Conservation (phyloP, 2,797 vertebrate species). For the Cyprinodon diabolis region DNA sequence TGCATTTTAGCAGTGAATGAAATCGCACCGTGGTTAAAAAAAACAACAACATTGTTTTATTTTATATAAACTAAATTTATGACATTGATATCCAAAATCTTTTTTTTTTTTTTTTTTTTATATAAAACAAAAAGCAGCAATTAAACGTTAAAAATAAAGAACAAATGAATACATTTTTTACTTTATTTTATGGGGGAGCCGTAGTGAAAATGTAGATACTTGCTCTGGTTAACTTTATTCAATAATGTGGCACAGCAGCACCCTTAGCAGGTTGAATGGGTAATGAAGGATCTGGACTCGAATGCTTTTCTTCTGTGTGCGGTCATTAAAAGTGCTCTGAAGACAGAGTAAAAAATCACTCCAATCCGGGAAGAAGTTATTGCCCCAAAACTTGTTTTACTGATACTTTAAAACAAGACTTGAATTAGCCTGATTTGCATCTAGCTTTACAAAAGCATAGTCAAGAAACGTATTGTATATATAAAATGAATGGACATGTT, state of each 20-base stretch:
- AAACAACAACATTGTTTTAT: background rate
- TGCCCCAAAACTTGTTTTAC: background rate
- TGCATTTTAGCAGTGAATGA: constrained; percentile 30
- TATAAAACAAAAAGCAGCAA: too few species aligned
- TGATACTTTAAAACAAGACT: background rate
- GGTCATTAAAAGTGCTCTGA: background rate
- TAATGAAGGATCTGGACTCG: background rate
- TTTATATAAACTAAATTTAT: too few species aligned
- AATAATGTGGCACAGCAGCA: background rate
- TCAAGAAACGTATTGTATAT: too few species aligned
- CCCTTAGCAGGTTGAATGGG: background rate
- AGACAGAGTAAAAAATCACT: background rate
- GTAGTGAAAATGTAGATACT: background rate
- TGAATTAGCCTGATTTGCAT: background rate
- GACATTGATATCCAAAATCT: background rate
- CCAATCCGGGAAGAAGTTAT: background rate
- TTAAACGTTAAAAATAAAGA: too few species aligned
- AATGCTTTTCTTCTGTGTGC: background rate
- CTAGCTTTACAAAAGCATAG: background rate
- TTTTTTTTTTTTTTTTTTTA: background rate
- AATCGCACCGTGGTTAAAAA: background rate
- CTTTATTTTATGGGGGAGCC: too few species aligned
- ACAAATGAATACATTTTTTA: too few species aligned
- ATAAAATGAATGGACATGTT: too few species aligned
- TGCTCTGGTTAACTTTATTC: background rate